Evolutionary conservation across 1,140 invertebrate genomes (phyloP), one percentile per base, ranked within the genome.

Genomic region (Nautilus pompilius): DNA sequence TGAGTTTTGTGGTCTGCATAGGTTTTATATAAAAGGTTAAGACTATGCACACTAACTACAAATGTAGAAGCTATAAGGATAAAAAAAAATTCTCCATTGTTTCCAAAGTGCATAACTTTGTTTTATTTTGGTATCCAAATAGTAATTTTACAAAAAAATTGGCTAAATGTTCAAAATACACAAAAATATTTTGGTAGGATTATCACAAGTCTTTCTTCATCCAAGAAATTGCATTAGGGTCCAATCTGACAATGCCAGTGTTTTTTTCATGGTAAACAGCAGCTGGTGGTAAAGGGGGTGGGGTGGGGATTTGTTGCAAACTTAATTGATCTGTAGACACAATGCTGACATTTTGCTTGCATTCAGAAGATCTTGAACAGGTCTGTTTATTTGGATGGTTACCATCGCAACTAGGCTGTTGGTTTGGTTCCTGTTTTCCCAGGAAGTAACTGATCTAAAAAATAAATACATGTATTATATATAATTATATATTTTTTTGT

Each of bases 181-280:
- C n/a, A n/a, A n/a, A n/a, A n/a, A n/a, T n/a, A n/a, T n/a, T n/a
- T n/a, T n/a, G n/a, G n/a, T n/a, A n/a, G n/a, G n/a, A n/a, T n/a
- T n/a, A n/a, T n/a, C 30, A 51, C 5, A 70, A 26, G 49, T 65
- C 49, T 63, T 75, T 75, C 56, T 68, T 71, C 74, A 75, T 72
- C 74, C 74, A 75, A 10, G 68, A 69, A 28, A 75, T 66, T 53
- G 48, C 60, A 48, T 60, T 66, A 4, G 65, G 65, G 58, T 72
- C 65, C 65, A 65, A 65, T 30, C 51, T 58, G 17, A 67, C 60
- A 24, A 71, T 66, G 17, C 68, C 32, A 30, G 64, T 49, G 56
- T 58, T 17, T 20, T 13, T 54, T 26, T n/a, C 55, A 28, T 36
- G 17, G n/a, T 36, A 46, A 15, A 22, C 17, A 24, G n/a, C 28